Evolutionary conservation across 1,140 invertebrate genomes (phyloP), one percentile per base, ranked within the genome.

Genomic region (Sitophilus oryzae): DNA sequence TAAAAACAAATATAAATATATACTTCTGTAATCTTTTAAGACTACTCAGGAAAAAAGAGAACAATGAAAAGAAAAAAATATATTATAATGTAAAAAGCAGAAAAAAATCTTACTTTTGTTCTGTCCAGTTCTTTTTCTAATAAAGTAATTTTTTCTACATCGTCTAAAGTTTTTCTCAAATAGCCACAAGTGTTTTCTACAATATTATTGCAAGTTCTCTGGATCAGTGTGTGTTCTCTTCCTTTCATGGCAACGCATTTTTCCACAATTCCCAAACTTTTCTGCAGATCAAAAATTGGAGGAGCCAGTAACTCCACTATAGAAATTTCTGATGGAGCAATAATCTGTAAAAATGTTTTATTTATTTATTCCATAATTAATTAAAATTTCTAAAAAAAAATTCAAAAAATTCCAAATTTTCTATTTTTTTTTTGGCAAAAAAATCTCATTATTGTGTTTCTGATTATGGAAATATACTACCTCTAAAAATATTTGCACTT

Each of bases 181-280:
- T 80, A 74, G 35, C 74, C 68, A 2, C 76, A 73, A 58, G 77
- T 76, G 14, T 72, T 79, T 60, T 81, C 76, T 42, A 83, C 73
- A 41, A 83, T 75, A 63, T 77, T 80, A 36, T 79, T 74, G 61
- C 81, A 82, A 0, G 81, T 83, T 61, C 77, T 75, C 61, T 82
- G 80, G 1, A 83, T 79, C 16, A 84, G 67, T 1, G 82, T 83
- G 50, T 77, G 79, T 11, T 79, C 79, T 15, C 77, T 78, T 49
- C 77, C 79, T 67, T 83, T 79, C 21, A 83, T 74, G 59, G 82
- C 79, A 25, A 84, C 76, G 64, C 82, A 83, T 67, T 84, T 84
- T 68, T 83, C 80, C 52, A 85, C 76, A 5, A 84, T 73, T 34
- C 78, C 75, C 19, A 85, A 68, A 50, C 77, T 78, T 67, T 80